Base-by-base conservation (phyloP, 2,888 invertebrate genomes). In the Volucella bombylans region DNA sequence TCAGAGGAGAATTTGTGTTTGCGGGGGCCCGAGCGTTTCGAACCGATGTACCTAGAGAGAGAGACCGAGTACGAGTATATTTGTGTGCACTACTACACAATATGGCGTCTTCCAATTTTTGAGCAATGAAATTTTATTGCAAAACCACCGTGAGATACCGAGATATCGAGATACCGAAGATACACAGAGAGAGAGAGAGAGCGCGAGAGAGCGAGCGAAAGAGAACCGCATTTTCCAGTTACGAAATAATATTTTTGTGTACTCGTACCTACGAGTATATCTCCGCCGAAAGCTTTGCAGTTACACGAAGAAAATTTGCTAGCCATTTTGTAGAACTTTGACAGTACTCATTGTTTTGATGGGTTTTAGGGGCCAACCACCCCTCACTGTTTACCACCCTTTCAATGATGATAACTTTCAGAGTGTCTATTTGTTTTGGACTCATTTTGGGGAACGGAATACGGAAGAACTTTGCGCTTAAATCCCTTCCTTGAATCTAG, bases 91-190 rank as follows among this genome's bases (percentile, higher is more conserved):
- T 59, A 76, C 45, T 55, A 61, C 67, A 80, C 85, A 85, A 85
- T 81, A 85, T 85, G 85, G 85, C 85, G 81, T 81, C 76, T 85
- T 85, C 85, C 76, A 85, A 81, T 81, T 57, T 47, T 31, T 31
- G 31, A 31, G 31, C 31, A 31, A 31, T 31, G 31, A 31, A 31
- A 31, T 31, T 31, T 31, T 31, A 31, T 31, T 31, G 31, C 31
- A 31, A 31, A 31, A 31, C 31, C 31, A 31, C 31, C 31, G 31
- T 6, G 31, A 31, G 31, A 31, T 31, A 6, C 31, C 6, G 31
- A 31, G 31, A 31, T 6, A 31, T 6, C 31, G 79, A 82, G 72
- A 64, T 47, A 83, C 18, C 3, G 73, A 54, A 61, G 41, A 41
- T 49, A 23, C 8, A 61, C 23, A n/a, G 67, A 77, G 61, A 62